phyloP scores from a whole-genome alignment of 2,113 vertebrate genomes.

The Canis aureus region DNA sequence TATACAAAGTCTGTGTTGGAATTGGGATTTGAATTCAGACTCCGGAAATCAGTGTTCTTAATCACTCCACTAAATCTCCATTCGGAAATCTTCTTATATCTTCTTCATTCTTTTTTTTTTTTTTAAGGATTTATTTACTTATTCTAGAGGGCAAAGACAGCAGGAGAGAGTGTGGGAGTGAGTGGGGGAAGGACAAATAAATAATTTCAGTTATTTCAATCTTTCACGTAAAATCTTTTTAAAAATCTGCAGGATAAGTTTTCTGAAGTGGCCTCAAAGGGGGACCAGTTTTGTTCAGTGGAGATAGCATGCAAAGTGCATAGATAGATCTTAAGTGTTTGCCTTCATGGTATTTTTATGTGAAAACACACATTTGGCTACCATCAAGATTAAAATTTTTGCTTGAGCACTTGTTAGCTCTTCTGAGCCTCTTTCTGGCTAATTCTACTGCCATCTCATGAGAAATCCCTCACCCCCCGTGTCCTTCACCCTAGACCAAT shows the following conservation, averaged over 20 bases:
- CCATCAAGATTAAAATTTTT: neutral
- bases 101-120: neutral
- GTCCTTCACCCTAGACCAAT: neutral
- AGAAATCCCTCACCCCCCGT: neutral
- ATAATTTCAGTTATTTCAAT: too few species aligned
- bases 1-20: neutral
- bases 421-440: neutral
- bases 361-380: neutral
- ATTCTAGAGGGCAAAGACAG: neutral
- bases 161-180: neutral
- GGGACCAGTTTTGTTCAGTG: neutral
- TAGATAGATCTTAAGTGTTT: neutral
- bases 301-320: neutral
- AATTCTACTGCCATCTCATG: neutral
- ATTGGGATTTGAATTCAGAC: neutral
- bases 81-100: neutral
- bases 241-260: neutral
- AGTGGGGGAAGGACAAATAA: neutral
- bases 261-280: neutral
- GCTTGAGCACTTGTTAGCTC: neutral
- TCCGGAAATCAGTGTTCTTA: neutral
- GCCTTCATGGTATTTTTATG: neutral
- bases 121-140: neutral
- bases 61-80: neutral
- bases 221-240: too few species aligned